Base-by-base conservation (phyloP, 2,113 vertebrate genomes). In the Colinus virginianus region DNA sequence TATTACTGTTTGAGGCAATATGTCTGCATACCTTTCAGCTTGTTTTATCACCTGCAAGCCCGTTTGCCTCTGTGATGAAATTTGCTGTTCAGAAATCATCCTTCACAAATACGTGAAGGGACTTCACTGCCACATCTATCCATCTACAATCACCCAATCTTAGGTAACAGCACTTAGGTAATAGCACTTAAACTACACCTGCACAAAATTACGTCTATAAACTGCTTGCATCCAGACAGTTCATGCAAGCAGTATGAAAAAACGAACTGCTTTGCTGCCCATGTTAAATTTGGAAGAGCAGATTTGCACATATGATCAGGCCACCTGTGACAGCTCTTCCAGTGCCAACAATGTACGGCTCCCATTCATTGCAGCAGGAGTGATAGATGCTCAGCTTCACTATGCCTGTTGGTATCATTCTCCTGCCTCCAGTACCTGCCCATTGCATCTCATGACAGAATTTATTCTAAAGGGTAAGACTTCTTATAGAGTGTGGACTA, bases 231-330 rank as follows among this genome's bases (percentile, higher is more conserved):
- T 86, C 79, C 72, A 93, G 71, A 70, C 30, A 92, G 58, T 63
- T 70, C 51, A 58, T 53, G 26, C 78, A 82, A 68, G 38, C 45
- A 84, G 49, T 2, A 66, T 38, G 19, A 88, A 49, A 78, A 92
- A 90, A 77, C 78, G 74, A 88, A 78, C 45, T 61, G 70, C 75
- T 94, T 92, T 93, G 46, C 81, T 94, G 78, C 68, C 59, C 87
- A 77, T 1, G 0, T 82, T 68, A 77, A 7, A 63, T 90, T 46
- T n/a, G 63, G 84, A 96, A 82, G 70, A 67, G 25, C 38, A 70
- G 63, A 92, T 72, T 77, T 69, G 45, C 36, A 46, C 36, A 36
- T 42, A 26, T 9, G 45, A 72, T 55, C 80, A 49, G 0, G 1
- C 19, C 78, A 89, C 51, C 30, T 68, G 74, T 87, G 74, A 84